Percentiles rank a stretch among this genome's conserved stretches.
phyloP scores from a whole-genome alignment of 2,888 invertebrate species.

The Quadroppia sp. region DNA sequence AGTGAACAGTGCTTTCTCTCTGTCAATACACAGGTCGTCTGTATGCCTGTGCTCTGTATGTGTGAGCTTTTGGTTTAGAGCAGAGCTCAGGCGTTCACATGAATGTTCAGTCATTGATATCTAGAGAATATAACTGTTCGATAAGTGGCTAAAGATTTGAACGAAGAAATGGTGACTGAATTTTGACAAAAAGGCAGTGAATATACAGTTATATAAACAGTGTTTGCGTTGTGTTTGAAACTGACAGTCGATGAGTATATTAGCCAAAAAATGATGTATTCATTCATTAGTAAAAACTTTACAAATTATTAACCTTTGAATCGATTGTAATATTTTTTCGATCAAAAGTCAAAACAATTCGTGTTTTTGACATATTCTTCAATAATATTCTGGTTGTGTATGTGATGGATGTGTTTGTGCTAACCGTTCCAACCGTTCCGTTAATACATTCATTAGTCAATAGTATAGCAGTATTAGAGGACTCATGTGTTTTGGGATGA shows the following conservation, averaged over 20 bases:
- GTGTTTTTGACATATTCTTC: not conserved
- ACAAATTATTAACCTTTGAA: not conserved
- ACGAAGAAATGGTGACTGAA: slow-evolving; percentile 24
- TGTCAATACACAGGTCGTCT: not conserved
- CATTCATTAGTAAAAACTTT: not conserved
- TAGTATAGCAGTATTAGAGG: slow-evolving; percentile 7
- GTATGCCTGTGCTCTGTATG: not conserved
- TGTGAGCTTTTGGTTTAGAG: not conserved
- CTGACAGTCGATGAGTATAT: not conserved
- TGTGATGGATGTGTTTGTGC: slow-evolving; percentile 14
- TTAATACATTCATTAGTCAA: not conserved
- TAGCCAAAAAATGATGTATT: not conserved
- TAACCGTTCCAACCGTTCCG: not conserved
- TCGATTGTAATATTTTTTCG: not conserved
- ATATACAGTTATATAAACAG: not conserved
- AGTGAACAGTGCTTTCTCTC: not conserved
- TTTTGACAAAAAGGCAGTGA: slow-evolving; percentile 24
- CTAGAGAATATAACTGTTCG: slow-evolving; percentile 20
- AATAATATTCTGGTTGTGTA: not conserved
- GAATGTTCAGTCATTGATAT: not conserved
- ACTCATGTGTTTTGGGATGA: slow-evolving; percentile 34
- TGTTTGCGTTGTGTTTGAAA: not conserved
- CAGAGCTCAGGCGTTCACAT: slow-evolving; percentile 16
- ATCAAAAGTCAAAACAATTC: not conserved
- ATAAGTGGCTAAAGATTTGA: slow-evolving; percentile 19